These are phyloP conservation scores for Boloria euphrosyne DNA, from an alignment of 2,888 invertebrate genomes.

Conservation along the genomic window DNA sequence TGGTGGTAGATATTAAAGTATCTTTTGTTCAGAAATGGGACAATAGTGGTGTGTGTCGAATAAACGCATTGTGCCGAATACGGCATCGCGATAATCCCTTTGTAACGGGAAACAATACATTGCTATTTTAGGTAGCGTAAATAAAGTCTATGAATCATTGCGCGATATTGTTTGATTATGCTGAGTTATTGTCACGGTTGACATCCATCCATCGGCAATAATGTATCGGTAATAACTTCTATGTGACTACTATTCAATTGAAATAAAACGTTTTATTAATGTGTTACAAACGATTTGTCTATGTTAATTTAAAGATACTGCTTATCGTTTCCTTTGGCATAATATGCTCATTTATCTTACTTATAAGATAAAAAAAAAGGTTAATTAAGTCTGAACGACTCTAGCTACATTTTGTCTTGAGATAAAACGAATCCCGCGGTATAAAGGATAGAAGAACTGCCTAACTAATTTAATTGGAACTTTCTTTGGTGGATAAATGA, in stretches of 20 bases:
- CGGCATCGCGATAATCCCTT: constrained; percentile 50
- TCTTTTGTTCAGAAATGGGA: constrained; percentile 65
- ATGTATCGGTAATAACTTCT: not conserved
- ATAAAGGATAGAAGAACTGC: too few relatives aligned
- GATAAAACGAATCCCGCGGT: too few relatives aligned
- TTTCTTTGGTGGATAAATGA: too few relatives aligned
- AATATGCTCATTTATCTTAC: constrained; percentile 7
- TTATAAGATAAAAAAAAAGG: too few relatives aligned
- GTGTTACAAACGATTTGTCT: not conserved
- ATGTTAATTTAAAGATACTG: not conserved
- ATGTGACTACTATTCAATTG: not conserved
- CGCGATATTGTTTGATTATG: constrained; percentile 25
- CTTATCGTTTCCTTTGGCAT: not conserved
- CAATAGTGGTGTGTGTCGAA: constrained; percentile 66
- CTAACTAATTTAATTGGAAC: too few relatives aligned
- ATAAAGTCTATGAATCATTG: constrained; percentile 18
- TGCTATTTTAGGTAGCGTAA: constrained; percentile 18
- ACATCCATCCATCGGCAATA: constrained; percentile 7
- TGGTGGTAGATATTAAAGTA: constrained; percentile 63
- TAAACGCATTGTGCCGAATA: constrained; percentile 67
- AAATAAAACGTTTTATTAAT: constrained; percentile 9
- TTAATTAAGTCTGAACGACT: too few relatives aligned
- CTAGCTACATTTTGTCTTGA: too few relatives aligned
- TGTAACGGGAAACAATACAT: constrained; percentile 29
- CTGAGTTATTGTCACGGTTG: constrained; percentile 16